Evolutionary conservation across 30 jellyfish, hydroid and myxozoan genomes (phyloP).

Genomic region (Aurelia aurita): DNA sequence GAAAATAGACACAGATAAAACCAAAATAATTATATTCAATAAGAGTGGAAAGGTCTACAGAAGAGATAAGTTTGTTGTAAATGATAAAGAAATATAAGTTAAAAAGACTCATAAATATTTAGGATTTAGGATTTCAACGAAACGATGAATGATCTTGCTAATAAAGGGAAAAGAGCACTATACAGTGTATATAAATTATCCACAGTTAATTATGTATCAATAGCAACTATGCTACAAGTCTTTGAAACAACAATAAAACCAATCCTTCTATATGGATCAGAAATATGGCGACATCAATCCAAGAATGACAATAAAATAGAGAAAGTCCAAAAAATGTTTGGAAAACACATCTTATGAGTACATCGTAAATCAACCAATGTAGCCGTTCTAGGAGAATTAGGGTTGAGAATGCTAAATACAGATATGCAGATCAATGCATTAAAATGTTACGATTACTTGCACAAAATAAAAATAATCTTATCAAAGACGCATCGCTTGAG

Average conservation of each 20-base stretch:
- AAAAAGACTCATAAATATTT: too few species aligned
- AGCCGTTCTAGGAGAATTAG: too few species aligned
- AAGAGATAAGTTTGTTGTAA: too few species aligned
- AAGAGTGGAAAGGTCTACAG: too few species aligned
- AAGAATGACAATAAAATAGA: not conserved
- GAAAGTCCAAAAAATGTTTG: not conserved
- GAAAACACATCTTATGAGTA: not conserved
- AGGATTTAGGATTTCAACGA: not conserved
- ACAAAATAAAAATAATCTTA: not conserved
- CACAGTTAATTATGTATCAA: not conserved
- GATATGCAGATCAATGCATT: not conserved
- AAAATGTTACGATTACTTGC: not conserved
- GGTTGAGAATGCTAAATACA: too few species aligned
- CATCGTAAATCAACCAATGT: too few species aligned
- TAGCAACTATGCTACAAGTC: not conserved
- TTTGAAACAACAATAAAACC: not conserved
- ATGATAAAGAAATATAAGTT: too few species aligned
- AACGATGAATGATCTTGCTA: slow-evolving; percentile 15
- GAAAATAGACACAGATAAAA: too few species aligned
- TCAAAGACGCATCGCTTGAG: not conserved
- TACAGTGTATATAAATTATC: slow-evolving; percentile 5
- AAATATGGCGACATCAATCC: slow-evolving; percentile 1
- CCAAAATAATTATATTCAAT: too few species aligned
- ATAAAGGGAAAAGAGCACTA: slow-evolving; percentile 7
- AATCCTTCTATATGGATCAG: slow-evolving; percentile 1